Base-by-base conservation (phyloP, 1,140 invertebrate genomes). In the Zaprionus ornatus region DNA sequence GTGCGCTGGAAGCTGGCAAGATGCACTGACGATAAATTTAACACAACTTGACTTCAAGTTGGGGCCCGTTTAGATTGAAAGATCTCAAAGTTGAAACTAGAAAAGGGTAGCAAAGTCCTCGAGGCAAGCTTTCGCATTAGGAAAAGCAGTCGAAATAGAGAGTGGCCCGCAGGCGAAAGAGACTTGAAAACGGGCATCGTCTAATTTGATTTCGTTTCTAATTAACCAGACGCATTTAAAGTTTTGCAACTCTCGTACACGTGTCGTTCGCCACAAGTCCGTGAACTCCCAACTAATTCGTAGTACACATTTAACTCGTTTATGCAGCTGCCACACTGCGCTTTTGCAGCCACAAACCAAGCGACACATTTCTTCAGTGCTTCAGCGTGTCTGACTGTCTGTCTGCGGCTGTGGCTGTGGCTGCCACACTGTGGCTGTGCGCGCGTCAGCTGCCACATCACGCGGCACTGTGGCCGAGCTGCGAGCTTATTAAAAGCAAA, bases 1-100 rank as follows among this genome's bases (percentile, higher is more conserved):
- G 82, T 76, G 61, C 35, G 60, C 68, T 71, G 37, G 62, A 55
- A 71, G 60, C 50, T 70, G 68, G 42, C 74, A 75, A 87, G 69
- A 60, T 77, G 69, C 69, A 55, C 56, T 57, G 57, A 67, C 69
- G 84, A 88, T 88, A 88, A 88, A 88, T 84, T 75, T 59, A 79
- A 71, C 71, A 37, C 54, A 62, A 79, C 64, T 90, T 81, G 79
- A 77, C 75, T 86, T 17, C 52, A 86, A 85, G 71, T 87, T 90
- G 48, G 32, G 52, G 52, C 48, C 71, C 74, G 75, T 88, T 88
- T 88, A 88, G 84, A 88, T 84, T 70, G 55, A 54, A 71, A 78
- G 78, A 84, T 84, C 50, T 71, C 21, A 66, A 80, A 66, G 71
- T 67, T 42, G 65, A 45, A 50, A 56, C 42, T 74, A 57, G 42